A percentile compares a stretch with the other conserved stretches of the same genome.
phyloP scores from a whole-genome alignment of 2,888 invertebrate genomes.

The Charanyca ferruginea region DNA sequence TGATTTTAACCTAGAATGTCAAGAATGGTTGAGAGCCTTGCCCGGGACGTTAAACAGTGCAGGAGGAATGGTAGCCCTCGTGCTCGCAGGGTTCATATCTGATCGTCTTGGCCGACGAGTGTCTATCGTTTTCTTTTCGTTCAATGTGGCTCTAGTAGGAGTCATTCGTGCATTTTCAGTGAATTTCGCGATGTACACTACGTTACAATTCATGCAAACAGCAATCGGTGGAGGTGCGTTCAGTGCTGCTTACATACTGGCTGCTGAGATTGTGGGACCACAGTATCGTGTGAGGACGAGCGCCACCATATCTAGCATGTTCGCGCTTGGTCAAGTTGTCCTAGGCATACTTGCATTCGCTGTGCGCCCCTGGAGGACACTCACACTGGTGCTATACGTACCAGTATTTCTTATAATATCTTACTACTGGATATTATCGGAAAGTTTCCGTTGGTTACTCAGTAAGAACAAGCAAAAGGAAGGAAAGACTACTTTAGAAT shows the following conservation, averaged over 20 bases:
- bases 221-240: conserved; percentile 86
- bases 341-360: conserved; percentile 93
- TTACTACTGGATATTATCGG: conserved; percentile 93
- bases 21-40: conserved; percentile 93
- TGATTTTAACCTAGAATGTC: conserved; percentile 85
- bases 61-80: conserved; percentile 93
- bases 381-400: conserved; percentile 92
- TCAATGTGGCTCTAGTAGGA: conserved; percentile 82
- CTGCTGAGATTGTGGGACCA: conserved; percentile 95
- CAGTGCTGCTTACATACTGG: conserved; percentile 89
- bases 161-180: conserved; percentile 84
- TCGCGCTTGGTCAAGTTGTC: conserved; percentile 93
- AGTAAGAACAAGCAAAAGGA: conserved; percentile 92
- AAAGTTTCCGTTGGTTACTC: conserved; percentile 95
- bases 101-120: conserved; percentile 90
- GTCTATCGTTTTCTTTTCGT: conserved; percentile 83
- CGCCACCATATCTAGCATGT: conserved; percentile 93
- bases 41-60: conserved; percentile 94
- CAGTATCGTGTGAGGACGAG: conserved; percentile 93
- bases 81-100: conserved; percentile 93
- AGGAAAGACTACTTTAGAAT: conserved; percentile 91
- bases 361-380: conserved; percentile 93
- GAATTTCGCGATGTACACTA: conserved; percentile 84
- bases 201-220: conserved; percentile 83
- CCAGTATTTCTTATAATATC: conserved; percentile 93